These are phyloP conservation scores for Sminthurides aquaticus DNA, from an alignment of 2,888 invertebrate species.

Conservation along the genomic window DNA sequence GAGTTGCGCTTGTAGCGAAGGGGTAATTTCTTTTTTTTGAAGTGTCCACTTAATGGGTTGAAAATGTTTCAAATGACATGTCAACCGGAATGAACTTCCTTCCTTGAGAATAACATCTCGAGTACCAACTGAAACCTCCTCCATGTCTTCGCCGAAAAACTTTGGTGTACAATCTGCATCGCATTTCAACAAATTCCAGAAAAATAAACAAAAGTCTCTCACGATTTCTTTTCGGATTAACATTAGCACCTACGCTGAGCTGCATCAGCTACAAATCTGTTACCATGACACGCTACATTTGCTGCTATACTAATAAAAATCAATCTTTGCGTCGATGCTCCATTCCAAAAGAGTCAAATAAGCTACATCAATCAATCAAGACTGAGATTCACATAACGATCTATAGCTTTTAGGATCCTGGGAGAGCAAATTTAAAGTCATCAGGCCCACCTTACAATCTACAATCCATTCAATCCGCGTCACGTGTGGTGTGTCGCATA, in stretches of 20 bases:
- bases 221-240: neutral
- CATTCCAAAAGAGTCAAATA: too few species aligned
- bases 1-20: conserved; percentile 21
- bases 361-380: too few species aligned
- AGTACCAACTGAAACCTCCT: neutral
- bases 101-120: conserved; percentile 36
- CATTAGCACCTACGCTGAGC: neutral
- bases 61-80: conserved; percentile 31
- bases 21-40: conserved; percentile 32
- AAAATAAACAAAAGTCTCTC: neutral
- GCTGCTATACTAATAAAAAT: too few species aligned
- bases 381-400: too few species aligned
- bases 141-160: conserved; percentile 19
- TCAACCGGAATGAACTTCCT: conserved; percentile 33
- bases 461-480: too few species aligned
- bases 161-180: conserved; percentile 11
- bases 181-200: neutral
- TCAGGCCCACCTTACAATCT: too few species aligned
- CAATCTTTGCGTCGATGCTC: too few species aligned
- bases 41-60: conserved; percentile 38
- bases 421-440: too few species aligned
- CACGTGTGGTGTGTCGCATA: too few species aligned
- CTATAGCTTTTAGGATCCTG: too few species aligned
- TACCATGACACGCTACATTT: neutral
- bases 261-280: neutral